Evolutionary conservation across 2,113 vertebrate species (phyloP), one percentile per base, ranked within the genome.

Genomic region (Mionectes macconnelli): DNA sequence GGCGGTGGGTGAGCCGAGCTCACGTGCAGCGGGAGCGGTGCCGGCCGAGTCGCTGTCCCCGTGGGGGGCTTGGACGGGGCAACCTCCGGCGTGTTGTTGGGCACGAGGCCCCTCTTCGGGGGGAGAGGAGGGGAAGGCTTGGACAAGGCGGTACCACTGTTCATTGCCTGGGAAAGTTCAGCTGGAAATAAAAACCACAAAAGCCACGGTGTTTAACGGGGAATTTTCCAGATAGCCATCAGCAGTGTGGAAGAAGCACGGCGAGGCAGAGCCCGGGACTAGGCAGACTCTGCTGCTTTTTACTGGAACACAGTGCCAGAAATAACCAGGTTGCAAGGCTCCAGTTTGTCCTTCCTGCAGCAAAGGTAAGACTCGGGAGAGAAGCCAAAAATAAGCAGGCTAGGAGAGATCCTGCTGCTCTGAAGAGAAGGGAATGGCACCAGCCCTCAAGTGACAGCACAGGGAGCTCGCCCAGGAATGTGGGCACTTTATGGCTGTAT

Each of bases 101-200:
- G 97, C 1, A 98, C 98, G 55, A 98, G 97, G 85, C 98, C 99
- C 96, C 99, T 98, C 95, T 99, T 99, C 0, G 98, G 98, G 27
- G 99, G 99, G 96, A 99, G 98, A 15, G 99, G 99, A 30, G 99
- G 99, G 24, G 99, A 99, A 17, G 99, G 99, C 95, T 99, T 99
- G 79, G 98, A 90, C 74, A 98, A 81, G 62, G 97, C 27, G 66
- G 98, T 93, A 91, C 98, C 89, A 95, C 98, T 97, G 96, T 97
- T 97, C 17, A 98, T 91, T 80, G 98, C 98, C 87, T 99, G 99
- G 27, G 97, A 97, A 76, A 99, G 98, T 96, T 99, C 99, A 82
- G 98, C 99, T 99, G 98, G 6, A 94, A 93, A 87, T 35, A 97
- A 96, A 97, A 69, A 74, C 31, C 85, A 76, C 13, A 92, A 70